Conservation (phyloP, 2,888 invertebrate genomes). For the Rhogogaster chlorosoma region DNA sequence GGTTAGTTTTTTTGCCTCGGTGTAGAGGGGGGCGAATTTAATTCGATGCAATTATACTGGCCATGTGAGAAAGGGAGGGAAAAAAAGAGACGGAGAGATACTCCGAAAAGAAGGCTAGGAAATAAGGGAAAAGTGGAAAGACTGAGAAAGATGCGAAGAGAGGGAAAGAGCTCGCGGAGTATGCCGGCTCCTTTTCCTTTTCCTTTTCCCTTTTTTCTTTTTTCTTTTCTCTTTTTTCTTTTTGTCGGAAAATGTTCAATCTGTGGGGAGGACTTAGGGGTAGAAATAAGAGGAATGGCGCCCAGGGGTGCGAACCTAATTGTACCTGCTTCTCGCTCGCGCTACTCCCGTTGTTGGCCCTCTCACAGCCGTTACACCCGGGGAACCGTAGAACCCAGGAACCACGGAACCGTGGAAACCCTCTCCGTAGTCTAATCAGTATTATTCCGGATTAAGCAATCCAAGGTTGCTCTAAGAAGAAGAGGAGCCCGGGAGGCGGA, state of each 20-base stretch:
- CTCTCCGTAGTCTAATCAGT: slow-evolving; percentile 52
- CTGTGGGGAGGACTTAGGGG: slow-evolving; percentile 65
- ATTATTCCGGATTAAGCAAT: slow-evolving; percentile 53
- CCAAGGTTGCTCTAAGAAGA: slow-evolving; percentile 34
- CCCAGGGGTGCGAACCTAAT: slow-evolving; percentile 75
- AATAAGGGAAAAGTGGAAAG: not conserved
- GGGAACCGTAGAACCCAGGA: slow-evolving; percentile 21
- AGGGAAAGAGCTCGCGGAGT: slow-evolving; percentile 18
- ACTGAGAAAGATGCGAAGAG: not conserved
- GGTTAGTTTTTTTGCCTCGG: not conserved
- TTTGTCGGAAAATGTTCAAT: slow-evolving; percentile 65
- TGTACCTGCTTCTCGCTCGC: slow-evolving; percentile 67
- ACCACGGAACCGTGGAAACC: slow-evolving; percentile 45
- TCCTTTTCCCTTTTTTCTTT: slow-evolving; percentile 57
- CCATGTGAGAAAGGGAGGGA: not conserved
- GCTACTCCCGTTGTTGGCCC: slow-evolving; percentile 23
- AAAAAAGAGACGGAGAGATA: not conserved
- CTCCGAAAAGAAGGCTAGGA: not conserved
- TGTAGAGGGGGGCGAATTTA: slow-evolving; percentile 18
- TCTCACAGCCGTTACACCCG: slow-evolving; percentile 34
- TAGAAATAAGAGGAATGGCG: slow-evolving; percentile 71
- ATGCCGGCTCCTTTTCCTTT: slow-evolving; percentile 59
- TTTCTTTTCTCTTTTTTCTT: slow-evolving; percentile 51
- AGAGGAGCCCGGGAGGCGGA: slow-evolving; percentile 3
- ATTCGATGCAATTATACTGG: slow-evolving; percentile 44